Conservation (phyloP, 2,113 vertebrate species). For the Ploceus nigricollis region DNA sequence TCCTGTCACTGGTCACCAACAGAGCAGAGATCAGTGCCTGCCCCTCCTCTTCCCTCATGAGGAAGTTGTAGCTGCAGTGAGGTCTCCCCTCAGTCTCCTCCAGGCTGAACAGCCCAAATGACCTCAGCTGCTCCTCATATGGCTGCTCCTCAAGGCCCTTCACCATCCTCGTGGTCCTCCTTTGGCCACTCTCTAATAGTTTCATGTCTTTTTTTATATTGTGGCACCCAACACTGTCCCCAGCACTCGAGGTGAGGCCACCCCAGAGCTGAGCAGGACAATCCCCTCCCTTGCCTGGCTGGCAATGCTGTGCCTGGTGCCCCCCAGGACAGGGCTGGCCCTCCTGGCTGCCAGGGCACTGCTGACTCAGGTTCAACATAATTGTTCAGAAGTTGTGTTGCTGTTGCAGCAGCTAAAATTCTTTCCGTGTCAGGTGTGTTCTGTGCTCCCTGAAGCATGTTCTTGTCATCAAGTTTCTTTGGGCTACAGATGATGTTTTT, state of each 20-base stretch:
- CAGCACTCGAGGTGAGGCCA: fast-evolving
- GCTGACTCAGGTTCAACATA: fast-evolving
- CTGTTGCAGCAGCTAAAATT: not conserved
- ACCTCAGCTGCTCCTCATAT: fast-evolving
- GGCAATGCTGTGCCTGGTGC: not conserved
- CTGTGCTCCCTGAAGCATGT: not conserved
- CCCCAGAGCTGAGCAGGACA: not conserved
- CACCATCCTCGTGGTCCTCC: not conserved
- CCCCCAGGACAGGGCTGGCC: fast-evolving
- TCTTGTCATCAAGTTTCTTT: not conserved
- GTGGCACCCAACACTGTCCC: fast-evolving
- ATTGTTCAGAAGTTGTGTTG: not conserved
- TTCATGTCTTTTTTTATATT: not conserved
- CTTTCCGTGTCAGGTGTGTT: not conserved
- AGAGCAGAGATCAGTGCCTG: not conserved
- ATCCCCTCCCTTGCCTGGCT: not conserved
- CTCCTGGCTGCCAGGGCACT: not conserved
- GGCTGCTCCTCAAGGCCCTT: fast-evolving
- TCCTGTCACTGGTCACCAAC: not conserved
- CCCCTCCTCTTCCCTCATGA: fast-evolving
- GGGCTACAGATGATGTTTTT: not conserved
- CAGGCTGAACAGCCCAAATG: not conserved
- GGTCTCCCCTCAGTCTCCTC: not conserved
- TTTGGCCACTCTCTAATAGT: not conserved
- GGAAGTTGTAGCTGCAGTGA: not conserved